A percentile compares a stretch with the other conserved stretches of the same genome.
Conservation (phyloP, 1,140 invertebrate species). For the Trialeurodes vaporariorum region DNA sequence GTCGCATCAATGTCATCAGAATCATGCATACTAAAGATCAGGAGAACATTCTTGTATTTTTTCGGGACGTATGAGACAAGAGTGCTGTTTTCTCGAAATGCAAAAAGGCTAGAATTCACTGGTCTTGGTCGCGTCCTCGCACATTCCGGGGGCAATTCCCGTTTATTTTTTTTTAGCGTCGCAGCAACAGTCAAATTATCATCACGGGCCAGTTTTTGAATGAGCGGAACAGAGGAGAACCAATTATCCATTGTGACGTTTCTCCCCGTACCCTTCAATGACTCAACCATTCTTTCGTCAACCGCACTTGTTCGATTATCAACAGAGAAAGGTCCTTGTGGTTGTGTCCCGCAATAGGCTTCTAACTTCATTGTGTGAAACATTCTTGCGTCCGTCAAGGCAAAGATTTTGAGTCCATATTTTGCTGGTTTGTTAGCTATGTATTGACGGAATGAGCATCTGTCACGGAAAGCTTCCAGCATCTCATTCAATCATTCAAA, state of each 20-base stretch:
- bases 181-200: constrained; percentile 18
- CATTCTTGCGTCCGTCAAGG: constrained; percentile 26
- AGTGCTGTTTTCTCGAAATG: background rate
- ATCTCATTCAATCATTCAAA: constrained; percentile 35
- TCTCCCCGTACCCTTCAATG: constrained; percentile 23
- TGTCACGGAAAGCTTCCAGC: constrained; percentile 31
- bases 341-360: constrained; percentile 30
- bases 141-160: constrained; percentile 19
- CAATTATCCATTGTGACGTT: constrained; percentile 32
- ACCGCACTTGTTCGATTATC: no score
- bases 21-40: constrained; percentile 8
- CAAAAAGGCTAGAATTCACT: constrained; percentile 9
- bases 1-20: constrained; percentile 1
- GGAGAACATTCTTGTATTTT: constrained; percentile 6
- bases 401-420: constrained; percentile 37
- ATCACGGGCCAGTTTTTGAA: constrained; percentile 29
- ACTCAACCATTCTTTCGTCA: constrained; percentile 22
- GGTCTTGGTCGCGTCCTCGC: constrained; percentile 2
- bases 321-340: constrained; percentile 26
- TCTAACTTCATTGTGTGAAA: constrained; percentile 30
- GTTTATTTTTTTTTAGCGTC: constrained; percentile 19
- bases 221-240: constrained; percentile 29
- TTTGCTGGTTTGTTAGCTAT: constrained; percentile 35
- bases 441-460: constrained; percentile 32
- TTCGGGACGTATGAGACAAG: constrained; percentile 4